Conservation (phyloP, 2,113 vertebrate genomes). For the Salminus brasiliensis region DNA sequence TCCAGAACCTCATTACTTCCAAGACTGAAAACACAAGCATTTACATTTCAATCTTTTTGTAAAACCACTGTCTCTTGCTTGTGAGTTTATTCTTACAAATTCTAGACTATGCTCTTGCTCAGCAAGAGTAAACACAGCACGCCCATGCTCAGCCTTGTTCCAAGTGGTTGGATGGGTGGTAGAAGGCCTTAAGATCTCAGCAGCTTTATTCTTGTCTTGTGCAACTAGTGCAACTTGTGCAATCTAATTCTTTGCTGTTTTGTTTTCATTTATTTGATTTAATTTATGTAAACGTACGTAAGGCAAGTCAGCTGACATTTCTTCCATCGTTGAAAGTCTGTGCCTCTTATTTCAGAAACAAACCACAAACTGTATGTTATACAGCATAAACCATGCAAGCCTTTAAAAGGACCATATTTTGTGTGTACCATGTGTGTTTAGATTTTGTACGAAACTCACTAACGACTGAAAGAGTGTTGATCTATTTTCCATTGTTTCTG, state of each 20-base stretch:
- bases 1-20: background rate
- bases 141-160: background rate
- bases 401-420: conserved; percentile 15
- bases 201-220: background rate
- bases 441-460: background rate
- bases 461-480: conserved; percentile 6
- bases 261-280: background rate
- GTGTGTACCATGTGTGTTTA: conserved; percentile 13
- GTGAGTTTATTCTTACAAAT: conserved; percentile 8
- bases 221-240: background rate
- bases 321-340: background rate
- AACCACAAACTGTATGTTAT: background rate
- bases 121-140: background rate
- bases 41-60: conserved; percentile 11
- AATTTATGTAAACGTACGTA: background rate
- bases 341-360: conserved; percentile 1
- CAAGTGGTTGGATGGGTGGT: background rate
- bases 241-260: background rate
- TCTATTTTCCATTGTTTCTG: conserved; percentile 31
- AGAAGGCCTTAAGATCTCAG: background rate
- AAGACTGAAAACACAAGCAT: conserved; percentile 19
- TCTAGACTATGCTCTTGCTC: background rate
- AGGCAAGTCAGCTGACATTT: background rate
- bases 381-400: conserved; percentile 10
- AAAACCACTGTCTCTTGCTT: conserved; percentile 11